These are phyloP conservation scores for Drosophila kambysellisi DNA, from an alignment of 2,888 invertebrate species.

Conservation along the genomic window DNA sequence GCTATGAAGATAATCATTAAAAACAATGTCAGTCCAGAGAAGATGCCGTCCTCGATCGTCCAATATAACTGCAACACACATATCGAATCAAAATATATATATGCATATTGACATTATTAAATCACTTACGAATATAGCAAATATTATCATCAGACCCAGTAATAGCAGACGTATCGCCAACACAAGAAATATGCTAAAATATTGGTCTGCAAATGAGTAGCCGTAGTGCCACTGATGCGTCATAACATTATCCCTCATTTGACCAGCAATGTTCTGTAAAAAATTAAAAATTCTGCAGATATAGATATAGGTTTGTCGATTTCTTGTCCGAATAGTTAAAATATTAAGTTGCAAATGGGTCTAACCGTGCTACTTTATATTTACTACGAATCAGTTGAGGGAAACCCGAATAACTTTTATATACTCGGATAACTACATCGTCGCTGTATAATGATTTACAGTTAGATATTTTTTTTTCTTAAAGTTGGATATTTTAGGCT, in stretches of 20 bases:
- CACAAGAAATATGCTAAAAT: constrained; percentile 58
- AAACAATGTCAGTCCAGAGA: constrained; percentile 13
- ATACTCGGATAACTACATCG: background rate
- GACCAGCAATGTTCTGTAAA: constrained; percentile 65
- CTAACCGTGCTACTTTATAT: too few species aligned
- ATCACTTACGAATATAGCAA: constrained; percentile 55
- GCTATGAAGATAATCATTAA: constrained; percentile 50
- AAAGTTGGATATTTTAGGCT: background rate
- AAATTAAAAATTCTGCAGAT: background rate
- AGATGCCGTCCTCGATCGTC: constrained; percentile 19
- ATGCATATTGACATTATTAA: background rate
- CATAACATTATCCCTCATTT: constrained; percentile 66
- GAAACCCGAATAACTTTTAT: background rate
- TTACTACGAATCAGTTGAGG: background rate
- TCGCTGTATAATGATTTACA: background rate
- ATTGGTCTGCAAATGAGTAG: constrained; percentile 57
- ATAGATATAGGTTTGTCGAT: background rate
- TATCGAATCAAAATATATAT: background rate
- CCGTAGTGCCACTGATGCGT: constrained; percentile 79
- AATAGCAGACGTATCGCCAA: constrained; percentile 63
- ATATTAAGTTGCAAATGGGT: too few species aligned
- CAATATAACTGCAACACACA: constrained; percentile 43
- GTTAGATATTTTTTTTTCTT: background rate
- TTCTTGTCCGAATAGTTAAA: too few species aligned
- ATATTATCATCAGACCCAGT: constrained; percentile 51